Percentiles rank a stretch among this genome's conserved stretches.
These are phyloP conservation scores for Lepisosteus oculatus DNA, from an alignment of 2,113 vertebrate genomes.

Conservation along the genomic window DNA sequence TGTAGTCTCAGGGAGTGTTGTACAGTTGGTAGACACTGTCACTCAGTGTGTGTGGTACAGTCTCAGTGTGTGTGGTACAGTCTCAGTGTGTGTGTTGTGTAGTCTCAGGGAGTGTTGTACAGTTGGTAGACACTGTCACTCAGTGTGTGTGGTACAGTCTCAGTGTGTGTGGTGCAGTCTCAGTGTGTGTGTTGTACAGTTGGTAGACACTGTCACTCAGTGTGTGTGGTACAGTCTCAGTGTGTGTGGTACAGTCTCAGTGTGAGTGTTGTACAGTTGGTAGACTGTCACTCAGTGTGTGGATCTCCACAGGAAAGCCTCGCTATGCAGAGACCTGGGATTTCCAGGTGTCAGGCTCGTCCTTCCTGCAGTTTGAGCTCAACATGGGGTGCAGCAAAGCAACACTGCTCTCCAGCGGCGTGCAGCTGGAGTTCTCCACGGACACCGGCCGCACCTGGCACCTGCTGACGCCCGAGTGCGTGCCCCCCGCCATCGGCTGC, in stretches of 20 bases:
- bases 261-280: neutral
- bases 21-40: neutral
- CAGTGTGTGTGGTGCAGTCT: no score
- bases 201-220: no score
- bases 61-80: no score
- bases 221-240: no score
- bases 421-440: constrained; percentile 87
- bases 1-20: neutral
- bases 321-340: constrained; percentile 97
- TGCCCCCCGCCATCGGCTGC: constrained; percentile 93
- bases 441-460: constrained; percentile 91
- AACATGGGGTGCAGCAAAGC: constrained; percentile 95
- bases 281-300: neutral
- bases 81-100: no score
- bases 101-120: no score
- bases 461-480: constrained; percentile 88
- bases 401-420: constrained; percentile 67
- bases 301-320: constrained; percentile 75
- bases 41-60: no score
- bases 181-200: no score
- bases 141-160: no score
- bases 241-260: no score
- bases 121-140: no score
- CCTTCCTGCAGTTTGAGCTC: constrained; percentile 93
- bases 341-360: constrained; percentile 88